Evolutionary conservation across 2,888 invertebrate genomes (phyloP), one percentile per base, ranked within the genome.

Genomic region (Lithodes maja): DNA sequence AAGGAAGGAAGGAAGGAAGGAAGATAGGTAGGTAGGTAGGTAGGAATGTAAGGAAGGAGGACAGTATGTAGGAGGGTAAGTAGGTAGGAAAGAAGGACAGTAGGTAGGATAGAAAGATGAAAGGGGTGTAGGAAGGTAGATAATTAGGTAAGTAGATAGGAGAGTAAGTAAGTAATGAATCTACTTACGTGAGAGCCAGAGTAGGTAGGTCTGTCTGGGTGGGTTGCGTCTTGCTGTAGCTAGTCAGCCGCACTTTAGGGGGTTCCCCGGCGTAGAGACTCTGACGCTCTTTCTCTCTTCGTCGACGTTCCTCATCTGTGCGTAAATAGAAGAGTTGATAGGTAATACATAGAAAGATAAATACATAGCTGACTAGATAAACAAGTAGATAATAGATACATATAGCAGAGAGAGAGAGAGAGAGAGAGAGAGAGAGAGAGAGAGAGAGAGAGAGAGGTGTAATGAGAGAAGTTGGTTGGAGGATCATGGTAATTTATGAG

Each of bases 301-400:
- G 78, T 9, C 85, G 33, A 9, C 78, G 49, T 52, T 85, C 85
- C 85, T 85, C 85, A 33, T 85, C 85, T 85, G 85, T 17, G 12
- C 1, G 61, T 17, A 17, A 17, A 55, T 3, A 75, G 54, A 53
- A 53, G 33, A 55, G 55, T 3, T 3, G 55, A 55, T n/a, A n/a
- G n/a, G n/a, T n/a, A n/a, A n/a, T n/a, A n/a, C n/a, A n/a, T n/a
- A n/a, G n/a, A n/a, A n/a, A n/a, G n/a, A n/a, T n/a, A n/a, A n/a
- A n/a, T n/a, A n/a, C n/a, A n/a, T n/a, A n/a, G n/a, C n/a, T n/a
- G n/a, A n/a, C n/a, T n/a, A n/a, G n/a, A n/a, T n/a, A n/a, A n/a
- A n/a, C n/a, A n/a, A n/a, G n/a, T n/a, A n/a, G n/a, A n/a, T n/a
- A n/a, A n/a, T n/a, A n/a, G n/a, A n/a, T n/a, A n/a, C n/a, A n/a